phyloP scores from a whole-genome alignment of 2,113 vertebrate genomes.

The Melospiza melodia region DNA sequence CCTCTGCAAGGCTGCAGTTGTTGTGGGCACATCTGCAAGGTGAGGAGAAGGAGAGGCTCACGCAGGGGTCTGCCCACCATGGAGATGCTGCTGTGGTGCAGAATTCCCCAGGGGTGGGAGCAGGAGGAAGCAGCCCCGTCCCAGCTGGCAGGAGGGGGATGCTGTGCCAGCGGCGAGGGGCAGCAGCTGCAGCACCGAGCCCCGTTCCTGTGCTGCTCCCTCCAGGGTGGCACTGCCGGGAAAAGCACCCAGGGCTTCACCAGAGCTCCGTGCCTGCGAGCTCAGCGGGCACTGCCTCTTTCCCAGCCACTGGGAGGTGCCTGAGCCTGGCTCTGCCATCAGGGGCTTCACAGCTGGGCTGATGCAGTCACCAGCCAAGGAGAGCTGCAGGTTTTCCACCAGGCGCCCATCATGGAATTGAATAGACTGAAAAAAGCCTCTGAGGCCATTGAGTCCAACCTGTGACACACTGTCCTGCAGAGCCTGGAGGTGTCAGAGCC shows the following conservation, averaged over 20 bases:
- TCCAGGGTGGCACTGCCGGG: rapidly evolving
- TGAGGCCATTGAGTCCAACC: not conserved
- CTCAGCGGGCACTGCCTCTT: not conserved
- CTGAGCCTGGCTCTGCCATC: not conserved
- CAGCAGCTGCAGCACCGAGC: not conserved
- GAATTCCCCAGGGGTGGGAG: not conserved
- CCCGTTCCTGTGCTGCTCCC: not conserved
- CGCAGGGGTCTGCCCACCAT: too few relatives aligned
- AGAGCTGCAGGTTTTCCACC: not conserved
- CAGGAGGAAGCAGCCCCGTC: not conserved
- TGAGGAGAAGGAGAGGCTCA: not conserved
- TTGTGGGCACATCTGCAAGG: not conserved
- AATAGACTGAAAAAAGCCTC: not conserved
- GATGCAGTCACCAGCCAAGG: not conserved
- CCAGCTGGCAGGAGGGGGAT: not conserved
- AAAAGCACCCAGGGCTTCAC: rapidly evolving
- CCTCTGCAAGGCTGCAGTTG: rapidly evolving
- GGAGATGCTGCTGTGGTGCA: not conserved
- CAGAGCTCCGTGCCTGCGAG: not conserved
- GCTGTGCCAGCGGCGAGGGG: rapidly evolving
- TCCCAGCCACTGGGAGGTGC: not conserved
- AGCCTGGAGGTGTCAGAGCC: not conserved
- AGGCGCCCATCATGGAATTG: rapidly evolving
- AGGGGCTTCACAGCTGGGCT: not conserved
- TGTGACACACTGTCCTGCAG: not conserved